A percentile compares a stretch with the other conserved stretches of the same genome.
Conservation (phyloP, 2,888 invertebrate species). For the Suillia variegata region DNA sequence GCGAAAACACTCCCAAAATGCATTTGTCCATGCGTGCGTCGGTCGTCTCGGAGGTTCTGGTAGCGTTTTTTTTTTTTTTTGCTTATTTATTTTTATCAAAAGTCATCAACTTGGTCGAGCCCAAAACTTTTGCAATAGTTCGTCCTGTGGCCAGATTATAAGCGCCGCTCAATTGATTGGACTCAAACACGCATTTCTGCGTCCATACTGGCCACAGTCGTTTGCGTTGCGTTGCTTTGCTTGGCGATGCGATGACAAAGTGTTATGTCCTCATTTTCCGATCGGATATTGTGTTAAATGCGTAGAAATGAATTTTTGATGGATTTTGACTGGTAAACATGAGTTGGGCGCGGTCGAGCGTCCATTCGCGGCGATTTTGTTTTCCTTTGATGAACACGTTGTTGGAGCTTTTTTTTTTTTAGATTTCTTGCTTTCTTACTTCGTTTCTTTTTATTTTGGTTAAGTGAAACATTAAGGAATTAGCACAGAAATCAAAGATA, state of each 20-base stretch:
- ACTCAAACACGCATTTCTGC: not conserved
- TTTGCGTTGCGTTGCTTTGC: not conserved
- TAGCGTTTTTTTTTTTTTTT: no score
- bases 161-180: not conserved
- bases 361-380: constrained; percentile 6
- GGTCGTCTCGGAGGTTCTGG: no score
- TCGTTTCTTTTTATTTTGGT: no score
- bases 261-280: constrained; percentile 23
- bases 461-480: constrained; percentile 34
- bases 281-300: constrained; percentile 21
- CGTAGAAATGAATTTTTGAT: constrained; percentile 28
- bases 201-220: not conserved
- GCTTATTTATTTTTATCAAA: no score
- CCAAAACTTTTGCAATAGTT: not conserved
- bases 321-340: constrained; percentile 20
- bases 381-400: constrained; percentile 31
- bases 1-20: not conserved
- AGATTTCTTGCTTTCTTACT: no score
- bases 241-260: constrained; percentile 21
- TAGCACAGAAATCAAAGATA: constrained; percentile 36
- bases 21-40: no score
- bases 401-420: no score
- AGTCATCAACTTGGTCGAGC: not conserved
- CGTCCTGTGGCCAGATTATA: not conserved
- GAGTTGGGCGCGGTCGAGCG: constrained; percentile 13